phyloP scores from a whole-genome alignment of 2,888 invertebrate genomes.

The Corbicula japonica region DNA sequence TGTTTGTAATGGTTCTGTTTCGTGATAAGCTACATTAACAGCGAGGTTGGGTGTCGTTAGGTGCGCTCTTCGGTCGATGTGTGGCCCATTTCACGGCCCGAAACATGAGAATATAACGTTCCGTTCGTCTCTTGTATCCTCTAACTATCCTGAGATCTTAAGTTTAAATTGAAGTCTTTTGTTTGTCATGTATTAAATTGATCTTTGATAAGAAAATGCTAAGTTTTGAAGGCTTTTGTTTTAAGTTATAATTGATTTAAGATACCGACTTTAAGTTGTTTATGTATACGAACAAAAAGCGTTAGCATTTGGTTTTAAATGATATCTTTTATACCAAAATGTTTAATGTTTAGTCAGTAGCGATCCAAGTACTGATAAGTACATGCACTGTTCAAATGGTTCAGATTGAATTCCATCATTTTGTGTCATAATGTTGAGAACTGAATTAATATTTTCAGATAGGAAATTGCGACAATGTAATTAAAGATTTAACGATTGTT shows the following conservation, averaged over 20 bases:
- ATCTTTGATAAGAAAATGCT: slow-evolving; percentile 52
- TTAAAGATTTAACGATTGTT: slow-evolving; percentile 57
- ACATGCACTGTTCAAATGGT: slow-evolving; percentile 14
- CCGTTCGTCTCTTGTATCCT: slow-evolving; percentile 38
- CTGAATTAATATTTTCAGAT: slow-evolving; percentile 48
- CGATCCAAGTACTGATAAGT: slow-evolving; percentile 29
- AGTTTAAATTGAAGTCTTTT: slow-evolving; percentile 42
- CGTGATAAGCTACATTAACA: slow-evolving; percentile 63
- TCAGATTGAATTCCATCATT: slow-evolving; percentile 35
- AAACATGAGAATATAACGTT: slow-evolving; percentile 32
- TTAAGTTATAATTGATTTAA: slow-evolving; percentile 56
- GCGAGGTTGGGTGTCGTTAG: slow-evolving; percentile 46
- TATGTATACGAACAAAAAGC: slow-evolving; percentile 39
- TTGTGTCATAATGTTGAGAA: slow-evolving; percentile 47
- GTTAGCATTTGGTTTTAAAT: slow-evolving; percentile 26
- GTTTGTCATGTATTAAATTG: slow-evolving; percentile 51
- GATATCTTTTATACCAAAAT: slow-evolving; percentile 28
- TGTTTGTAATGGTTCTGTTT: slow-evolving; percentile 56
- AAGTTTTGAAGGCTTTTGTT: slow-evolving; percentile 55
- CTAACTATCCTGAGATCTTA: slow-evolving; percentile 27
- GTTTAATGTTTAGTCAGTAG: slow-evolving; percentile 40
- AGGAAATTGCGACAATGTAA: slow-evolving; percentile 42
- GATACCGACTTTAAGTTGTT: slow-evolving; percentile 40
- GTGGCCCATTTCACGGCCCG: slow-evolving; percentile 61
- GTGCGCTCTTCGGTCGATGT: slow-evolving; percentile 58